Evolutionary conservation across 2,113 vertebrate genomes (phyloP).

Genomic region (Cervus canadensis): DNA sequence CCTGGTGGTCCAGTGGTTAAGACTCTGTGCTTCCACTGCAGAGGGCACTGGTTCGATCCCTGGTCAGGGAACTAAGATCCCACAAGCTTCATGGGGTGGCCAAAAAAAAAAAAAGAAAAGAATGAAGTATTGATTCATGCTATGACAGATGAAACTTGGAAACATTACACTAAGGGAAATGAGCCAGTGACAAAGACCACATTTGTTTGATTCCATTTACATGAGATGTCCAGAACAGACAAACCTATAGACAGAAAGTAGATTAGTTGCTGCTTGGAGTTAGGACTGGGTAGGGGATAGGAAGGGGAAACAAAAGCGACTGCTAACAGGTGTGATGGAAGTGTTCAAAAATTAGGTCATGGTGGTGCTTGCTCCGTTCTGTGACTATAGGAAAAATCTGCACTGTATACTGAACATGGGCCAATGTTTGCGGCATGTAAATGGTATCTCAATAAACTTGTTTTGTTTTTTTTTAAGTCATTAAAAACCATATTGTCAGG

Average conservation of each 20-base stretch:
- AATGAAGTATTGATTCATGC: neutral
- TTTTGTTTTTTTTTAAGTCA: neutral
- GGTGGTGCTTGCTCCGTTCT: neutral
- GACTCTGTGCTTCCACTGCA: neutral
- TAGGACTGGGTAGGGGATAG: neutral
- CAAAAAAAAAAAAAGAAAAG: neutral
- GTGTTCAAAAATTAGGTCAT: neutral
- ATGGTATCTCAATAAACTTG: neutral
- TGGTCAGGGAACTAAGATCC: neutral
- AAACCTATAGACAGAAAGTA: neutral
- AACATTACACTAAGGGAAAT: neutral
- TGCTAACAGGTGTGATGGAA: neutral
- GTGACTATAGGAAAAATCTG: neutral
- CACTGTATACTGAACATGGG: neutral
- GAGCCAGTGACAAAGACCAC: neutral
- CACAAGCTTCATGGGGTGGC: neutral
- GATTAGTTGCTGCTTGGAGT: neutral
- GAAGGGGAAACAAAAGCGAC: neutral
- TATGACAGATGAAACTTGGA: neutral
- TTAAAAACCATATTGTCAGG: neutral
- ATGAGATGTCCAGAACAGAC: neutral
- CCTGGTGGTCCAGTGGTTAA: neutral
- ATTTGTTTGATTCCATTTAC: neutral
- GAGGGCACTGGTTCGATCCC: neutral
- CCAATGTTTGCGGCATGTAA: neutral